Evolutionary conservation across 2,888 invertebrate genomes (phyloP).

Genomic region (Calameuta idolon): DNA sequence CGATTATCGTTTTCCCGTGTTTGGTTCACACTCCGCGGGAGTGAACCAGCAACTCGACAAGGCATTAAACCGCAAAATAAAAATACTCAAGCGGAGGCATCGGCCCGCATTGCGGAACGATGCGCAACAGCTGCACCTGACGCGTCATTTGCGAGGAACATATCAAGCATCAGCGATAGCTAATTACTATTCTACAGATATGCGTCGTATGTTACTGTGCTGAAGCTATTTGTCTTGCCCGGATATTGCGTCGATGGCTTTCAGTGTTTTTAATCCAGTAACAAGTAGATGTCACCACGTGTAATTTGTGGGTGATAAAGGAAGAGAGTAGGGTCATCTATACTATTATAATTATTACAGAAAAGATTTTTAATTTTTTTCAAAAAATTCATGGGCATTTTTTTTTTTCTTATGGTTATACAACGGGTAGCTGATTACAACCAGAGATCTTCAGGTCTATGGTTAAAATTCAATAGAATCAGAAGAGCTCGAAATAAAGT

Average conservation of each 20-base stretch:
- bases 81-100: conserved; percentile 31
- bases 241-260: not conserved
- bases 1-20: conserved; percentile 32
- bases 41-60: conserved; percentile 27
- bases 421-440: not conserved
- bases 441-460: not conserved
- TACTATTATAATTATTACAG: too few relatives aligned
- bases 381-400: too few relatives aligned
- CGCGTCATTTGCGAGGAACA: conserved; percentile 61
- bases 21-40: conserved; percentile 39
- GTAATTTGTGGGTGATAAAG: not conserved
- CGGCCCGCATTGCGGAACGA: conserved; percentile 59
- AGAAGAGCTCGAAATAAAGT: not conserved
- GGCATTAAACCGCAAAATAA: conserved; percentile 14
- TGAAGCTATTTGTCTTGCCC: conserved; percentile 12
- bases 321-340: not conserved
- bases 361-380: too few relatives aligned
- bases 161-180: conserved; percentile 49
- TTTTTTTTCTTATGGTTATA: too few relatives aligned
- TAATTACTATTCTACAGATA: conserved; percentile 58
- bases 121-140: conserved; percentile 61
- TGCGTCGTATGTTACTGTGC: conserved; percentile 26
- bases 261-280: not conserved
- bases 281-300: not conserved
- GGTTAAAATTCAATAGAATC: not conserved